A percentile compares a stretch with the other conserved stretches of the same genome.
Evolutionary conservation across 2,888 invertebrate genomes (phyloP).

Genomic region (Orthosia gracilis): DNA sequence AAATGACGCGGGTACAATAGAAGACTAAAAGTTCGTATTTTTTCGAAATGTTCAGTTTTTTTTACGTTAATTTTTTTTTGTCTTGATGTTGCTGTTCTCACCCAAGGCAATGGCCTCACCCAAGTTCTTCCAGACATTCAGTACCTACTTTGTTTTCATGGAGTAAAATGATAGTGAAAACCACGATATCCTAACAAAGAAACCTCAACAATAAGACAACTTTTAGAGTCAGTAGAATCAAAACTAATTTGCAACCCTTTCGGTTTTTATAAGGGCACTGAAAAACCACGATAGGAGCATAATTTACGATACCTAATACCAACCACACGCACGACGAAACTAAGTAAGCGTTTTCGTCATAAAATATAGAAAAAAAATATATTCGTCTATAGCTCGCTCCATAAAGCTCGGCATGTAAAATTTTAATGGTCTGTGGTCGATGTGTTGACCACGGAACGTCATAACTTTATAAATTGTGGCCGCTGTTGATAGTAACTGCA

Average conservation of each 20-base stretch:
- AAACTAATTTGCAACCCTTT: neutral
- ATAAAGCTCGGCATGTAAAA: conserved; percentile 54
- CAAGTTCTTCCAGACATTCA: no score
- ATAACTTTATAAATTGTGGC: conserved; percentile 62
- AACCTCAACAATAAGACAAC: neutral
- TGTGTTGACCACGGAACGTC: conserved; percentile 54
- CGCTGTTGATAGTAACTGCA: conserved; percentile 46
- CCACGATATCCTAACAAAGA: neutral
- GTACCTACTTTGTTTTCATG: neutral
- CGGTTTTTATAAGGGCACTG: conserved; percentile 6
- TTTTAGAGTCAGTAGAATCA: neutral
- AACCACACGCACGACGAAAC: conserved; percentile 38
- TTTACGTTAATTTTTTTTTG: no score
- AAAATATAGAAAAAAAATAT: conserved; percentile 50
- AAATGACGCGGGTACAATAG: neutral
- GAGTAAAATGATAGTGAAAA: neutral
- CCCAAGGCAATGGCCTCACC: no score
- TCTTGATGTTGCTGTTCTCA: no score
- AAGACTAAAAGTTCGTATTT: neutral
- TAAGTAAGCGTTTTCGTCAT: conserved; percentile 42
- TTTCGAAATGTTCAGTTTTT: no score
- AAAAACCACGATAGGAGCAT: conserved; percentile 27
- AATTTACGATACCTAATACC: conserved; percentile 38
- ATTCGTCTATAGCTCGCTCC: conserved; percentile 19
- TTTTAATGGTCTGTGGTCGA: conserved; percentile 49